Percentiles rank a stretch among this genome's conserved stretches.
These are phyloP conservation scores for Pangasius sanitwongsei DNA, from an alignment of 2,797 vertebrate genomes.

Conservation along the genomic window DNA sequence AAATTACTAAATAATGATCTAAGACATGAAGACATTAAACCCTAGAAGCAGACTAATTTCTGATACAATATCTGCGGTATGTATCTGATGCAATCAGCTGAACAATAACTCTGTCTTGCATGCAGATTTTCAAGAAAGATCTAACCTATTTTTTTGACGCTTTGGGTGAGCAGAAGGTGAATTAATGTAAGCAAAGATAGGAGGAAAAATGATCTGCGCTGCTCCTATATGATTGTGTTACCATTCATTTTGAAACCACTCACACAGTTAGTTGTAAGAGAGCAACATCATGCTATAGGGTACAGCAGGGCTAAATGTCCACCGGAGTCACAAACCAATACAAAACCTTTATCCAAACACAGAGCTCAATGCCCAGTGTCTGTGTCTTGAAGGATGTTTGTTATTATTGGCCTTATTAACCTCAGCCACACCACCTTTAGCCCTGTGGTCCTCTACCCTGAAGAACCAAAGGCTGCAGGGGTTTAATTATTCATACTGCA, in stretches of 20 bases:
- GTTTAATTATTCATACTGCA: background rate
- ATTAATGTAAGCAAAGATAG: constrained; percentile 1
- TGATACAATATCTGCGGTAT: background rate
- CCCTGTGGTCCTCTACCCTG: background rate
- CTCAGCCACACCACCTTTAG: background rate
- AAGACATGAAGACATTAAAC: background rate
- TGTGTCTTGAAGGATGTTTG: background rate
- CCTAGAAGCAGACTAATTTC: background rate
- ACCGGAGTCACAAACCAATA: background rate
- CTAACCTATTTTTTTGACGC: constrained; percentile 50
- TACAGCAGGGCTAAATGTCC: background rate
- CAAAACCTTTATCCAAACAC: background rate
- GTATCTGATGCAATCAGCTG: background rate
- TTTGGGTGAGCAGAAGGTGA: constrained; percentile 26
- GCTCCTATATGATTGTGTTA: constrained; percentile 14
- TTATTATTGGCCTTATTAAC: background rate
- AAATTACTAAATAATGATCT: background rate
- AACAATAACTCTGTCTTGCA: background rate
- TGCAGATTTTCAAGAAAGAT: background rate
- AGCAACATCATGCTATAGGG: background rate
- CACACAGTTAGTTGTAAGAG: background rate
- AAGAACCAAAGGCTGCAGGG: background rate
- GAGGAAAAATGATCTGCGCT: constrained; percentile 36
- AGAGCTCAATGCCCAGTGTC: background rate
- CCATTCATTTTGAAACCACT: background rate